Evolutionary conservation across 2,888 invertebrate genomes (phyloP).

Genomic region (Chrysodeixis includens): DNA sequence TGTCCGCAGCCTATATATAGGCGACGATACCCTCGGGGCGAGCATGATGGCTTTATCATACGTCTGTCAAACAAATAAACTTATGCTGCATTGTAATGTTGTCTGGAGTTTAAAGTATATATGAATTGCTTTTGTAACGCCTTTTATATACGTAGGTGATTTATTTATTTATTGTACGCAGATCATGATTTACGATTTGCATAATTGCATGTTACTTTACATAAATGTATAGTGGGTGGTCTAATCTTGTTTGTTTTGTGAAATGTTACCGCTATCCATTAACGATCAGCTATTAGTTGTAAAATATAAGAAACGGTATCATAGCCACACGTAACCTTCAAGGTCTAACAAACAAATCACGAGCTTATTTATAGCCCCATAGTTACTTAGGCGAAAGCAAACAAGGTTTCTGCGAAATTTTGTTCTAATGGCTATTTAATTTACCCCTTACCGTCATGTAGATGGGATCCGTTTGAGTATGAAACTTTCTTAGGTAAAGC

Average conservation of each 20-base stretch:
- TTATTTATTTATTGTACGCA: background rate
- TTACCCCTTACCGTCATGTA: too few species aligned
- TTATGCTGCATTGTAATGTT: constrained; percentile 8
- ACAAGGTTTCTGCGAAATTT: too few species aligned
- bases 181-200: background rate
- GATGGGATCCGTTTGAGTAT: too few species aligned
- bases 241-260: background rate
- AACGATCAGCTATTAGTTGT: background rate
- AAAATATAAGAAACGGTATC: background rate
- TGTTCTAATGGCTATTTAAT: too few species aligned
- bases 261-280: background rate
- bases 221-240: background rate
- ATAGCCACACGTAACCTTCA: background rate
- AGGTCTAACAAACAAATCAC: too few species aligned
- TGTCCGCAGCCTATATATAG: constrained; percentile 69
- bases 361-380: too few species aligned
- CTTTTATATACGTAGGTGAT: background rate
- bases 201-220: constrained; percentile 1
- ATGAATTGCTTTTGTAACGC: background rate
- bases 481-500: too few species aligned
- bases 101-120: background rate
- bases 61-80: constrained; percentile 22
- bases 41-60: constrained; percentile 52
- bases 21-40: constrained; percentile 49
- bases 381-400: too few species aligned